Conservation (phyloP, 2,888 invertebrate species). For the Andrena praecox region DNA sequence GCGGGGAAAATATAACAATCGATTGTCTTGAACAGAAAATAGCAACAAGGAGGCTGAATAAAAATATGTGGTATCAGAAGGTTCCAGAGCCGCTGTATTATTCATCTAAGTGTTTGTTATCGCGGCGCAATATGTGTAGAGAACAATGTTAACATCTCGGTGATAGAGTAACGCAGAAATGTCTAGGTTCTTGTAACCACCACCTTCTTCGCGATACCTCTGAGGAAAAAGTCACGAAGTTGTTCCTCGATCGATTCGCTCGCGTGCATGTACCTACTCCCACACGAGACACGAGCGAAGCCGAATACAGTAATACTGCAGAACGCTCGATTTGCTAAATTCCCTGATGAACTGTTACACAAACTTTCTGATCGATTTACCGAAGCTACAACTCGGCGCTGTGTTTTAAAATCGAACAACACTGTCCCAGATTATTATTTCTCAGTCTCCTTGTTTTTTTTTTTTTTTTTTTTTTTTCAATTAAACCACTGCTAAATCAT, state of each 20-base stretch:
- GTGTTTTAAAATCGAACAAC: too few relatives aligned
- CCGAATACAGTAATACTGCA: constrained; percentile 16
- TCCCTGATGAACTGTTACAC: neutral
- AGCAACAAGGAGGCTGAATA: too few relatives aligned
- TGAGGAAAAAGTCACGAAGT: constrained; percentile 30
- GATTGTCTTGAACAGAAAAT: too few relatives aligned
- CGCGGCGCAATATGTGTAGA: neutral
- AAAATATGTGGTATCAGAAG: neutral
- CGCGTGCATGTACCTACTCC: constrained; percentile 36
- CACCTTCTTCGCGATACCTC: constrained; percentile 10
- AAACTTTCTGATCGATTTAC: neutral
- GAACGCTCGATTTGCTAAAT: neutral
- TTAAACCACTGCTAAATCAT: neutral
- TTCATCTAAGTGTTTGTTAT: neutral
- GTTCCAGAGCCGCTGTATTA: neutral
- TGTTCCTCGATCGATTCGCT: constrained; percentile 28
- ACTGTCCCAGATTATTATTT: neutral
- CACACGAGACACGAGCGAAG: constrained; percentile 30
- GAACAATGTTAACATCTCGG: constrained; percentile 1
- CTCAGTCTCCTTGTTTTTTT: neutral
- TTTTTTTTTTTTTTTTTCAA: too few relatives aligned
- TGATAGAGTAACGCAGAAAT: neutral
- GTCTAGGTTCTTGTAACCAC: constrained; percentile 1
- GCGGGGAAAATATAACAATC: too few relatives aligned
- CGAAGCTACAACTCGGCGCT: neutral